Base-by-base conservation (phyloP, 2,797 vertebrate genomes). In the Yasuhikotakia modesta region DNA sequence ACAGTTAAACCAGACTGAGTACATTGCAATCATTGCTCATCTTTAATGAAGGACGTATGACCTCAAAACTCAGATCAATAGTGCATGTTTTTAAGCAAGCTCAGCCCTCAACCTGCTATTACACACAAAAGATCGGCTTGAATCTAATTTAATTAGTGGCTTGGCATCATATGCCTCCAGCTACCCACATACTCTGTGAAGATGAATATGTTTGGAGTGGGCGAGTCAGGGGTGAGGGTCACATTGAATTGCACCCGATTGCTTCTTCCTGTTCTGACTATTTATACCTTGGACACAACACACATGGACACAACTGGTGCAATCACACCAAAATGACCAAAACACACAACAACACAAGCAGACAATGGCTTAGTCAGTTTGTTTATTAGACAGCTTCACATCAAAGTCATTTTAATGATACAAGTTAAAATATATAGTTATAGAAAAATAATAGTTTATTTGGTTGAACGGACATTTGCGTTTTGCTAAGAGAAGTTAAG, bases 141-240 rank as follows among this genome's bases (percentile, higher is more conserved):
- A 61, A 61, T 79, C 72, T 81, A 48, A 72, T 87, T 85, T 85
- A 86, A 87, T 85, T 84, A 86, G 77, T 65, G 75, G 72, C 75
- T 81, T 86, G 85, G 86, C 87, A 86, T 77, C 76, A 50, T 35
- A 4, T 63, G 83, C 70, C 75, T 85, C 82, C 78, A 83, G 80
- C 79, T 79, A 84, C 85, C 85, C 81, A 86, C 73, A 67, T 79
- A 81, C 76, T 79, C 70, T 83, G 68, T 67, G 48, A 83, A 82
- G 78, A 85, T 84, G 60, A 73, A 85, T 81, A 82, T 58, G 80
- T 87, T 87, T 66, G 79, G 77, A 80, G 76, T 48, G 70, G 70
- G 78, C 64, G 82, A 55, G 86, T 86, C 70, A 27, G 78, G 83
- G 81, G 79, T 84, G 82, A 84, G 76, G 85, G 87, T 87, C 84